Percentiles rank a stretch among this genome's conserved stretches.
These are phyloP conservation scores for Propithecus deckenii DNA, from an alignment of 2,797 vertebrate species.

Conservation along the genomic window DNA sequence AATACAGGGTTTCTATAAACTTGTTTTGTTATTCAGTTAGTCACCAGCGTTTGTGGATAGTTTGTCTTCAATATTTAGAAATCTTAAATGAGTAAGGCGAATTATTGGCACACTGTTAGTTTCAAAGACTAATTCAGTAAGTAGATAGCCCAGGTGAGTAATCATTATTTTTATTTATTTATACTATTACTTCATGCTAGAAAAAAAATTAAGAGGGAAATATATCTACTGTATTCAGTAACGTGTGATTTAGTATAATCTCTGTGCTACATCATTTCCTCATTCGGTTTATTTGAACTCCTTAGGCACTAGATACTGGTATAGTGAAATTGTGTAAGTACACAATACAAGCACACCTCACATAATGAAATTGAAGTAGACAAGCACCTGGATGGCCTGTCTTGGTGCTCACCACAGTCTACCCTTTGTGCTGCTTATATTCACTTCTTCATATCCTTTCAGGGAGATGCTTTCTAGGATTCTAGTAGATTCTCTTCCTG, in stretches of 20 bases:
- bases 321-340: not conserved
- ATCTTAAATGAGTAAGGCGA: not conserved
- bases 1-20: not conserved
- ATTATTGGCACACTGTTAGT: not conserved
- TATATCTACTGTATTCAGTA: not conserved
- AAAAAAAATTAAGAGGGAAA: not conserved
- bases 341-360: not conserved
- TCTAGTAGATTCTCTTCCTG: not conserved
- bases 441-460: not conserved
- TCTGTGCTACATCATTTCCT: not conserved
- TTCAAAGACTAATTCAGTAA: not conserved
- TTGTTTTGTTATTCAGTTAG: not conserved
- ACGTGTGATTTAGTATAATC: not conserved
- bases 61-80: not conserved
- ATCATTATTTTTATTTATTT: not conserved
- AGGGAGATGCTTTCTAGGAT: not conserved
- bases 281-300: not conserved
- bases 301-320: not conserved
- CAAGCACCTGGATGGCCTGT: not conserved
- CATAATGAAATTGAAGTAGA: not conserved
- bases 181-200: not conserved
- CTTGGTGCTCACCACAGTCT: not conserved
- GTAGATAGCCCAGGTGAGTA: not conserved
- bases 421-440: not conserved
- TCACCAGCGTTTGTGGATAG: not conserved